These are phyloP conservation scores for Meleagris gallopavo DNA, from an alignment of 2,113 vertebrate genomes.

Conservation along the genomic window DNA sequence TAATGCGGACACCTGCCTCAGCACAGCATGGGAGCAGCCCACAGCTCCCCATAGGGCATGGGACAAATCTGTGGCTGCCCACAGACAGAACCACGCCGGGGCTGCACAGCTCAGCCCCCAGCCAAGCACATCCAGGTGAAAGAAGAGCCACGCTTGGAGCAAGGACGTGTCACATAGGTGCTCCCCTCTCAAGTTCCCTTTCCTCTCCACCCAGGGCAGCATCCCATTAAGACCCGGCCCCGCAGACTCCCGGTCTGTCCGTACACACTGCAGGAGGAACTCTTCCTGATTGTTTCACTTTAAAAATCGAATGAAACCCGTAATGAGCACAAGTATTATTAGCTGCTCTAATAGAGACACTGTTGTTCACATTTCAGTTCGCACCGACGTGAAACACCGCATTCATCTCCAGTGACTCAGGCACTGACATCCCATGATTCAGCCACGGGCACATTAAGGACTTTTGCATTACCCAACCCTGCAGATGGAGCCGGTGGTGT, in stretches of 20 bases:
- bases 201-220: not conserved
- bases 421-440: slow-evolving; percentile 23
- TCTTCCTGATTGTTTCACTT: slow-evolving; percentile 16
- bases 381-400: not conserved
- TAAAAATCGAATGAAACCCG: not conserved
- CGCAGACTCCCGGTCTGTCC: not conserved
- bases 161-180: not conserved
- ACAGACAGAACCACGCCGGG: not conserved
- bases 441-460: slow-evolving; percentile 15
- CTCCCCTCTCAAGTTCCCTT: not conserved
- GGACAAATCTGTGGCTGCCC: not conserved
- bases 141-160: not conserved
- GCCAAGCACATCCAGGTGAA: not conserved
- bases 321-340: not conserved
- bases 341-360: not conserved
- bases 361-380: not conserved
- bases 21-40: not conserved
- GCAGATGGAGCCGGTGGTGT: not conserved
- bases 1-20: not conserved
- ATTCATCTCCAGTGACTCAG: slow-evolving; percentile 49
- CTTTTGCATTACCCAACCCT: not conserved
- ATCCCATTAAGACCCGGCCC: not conserved
- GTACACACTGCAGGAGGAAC: not conserved
- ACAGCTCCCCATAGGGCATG: fast-evolving
- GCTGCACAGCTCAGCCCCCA: not conserved